Evolutionary conservation across 2,888 invertebrate species (phyloP).

Genomic region (Homarus gammarus): DNA sequence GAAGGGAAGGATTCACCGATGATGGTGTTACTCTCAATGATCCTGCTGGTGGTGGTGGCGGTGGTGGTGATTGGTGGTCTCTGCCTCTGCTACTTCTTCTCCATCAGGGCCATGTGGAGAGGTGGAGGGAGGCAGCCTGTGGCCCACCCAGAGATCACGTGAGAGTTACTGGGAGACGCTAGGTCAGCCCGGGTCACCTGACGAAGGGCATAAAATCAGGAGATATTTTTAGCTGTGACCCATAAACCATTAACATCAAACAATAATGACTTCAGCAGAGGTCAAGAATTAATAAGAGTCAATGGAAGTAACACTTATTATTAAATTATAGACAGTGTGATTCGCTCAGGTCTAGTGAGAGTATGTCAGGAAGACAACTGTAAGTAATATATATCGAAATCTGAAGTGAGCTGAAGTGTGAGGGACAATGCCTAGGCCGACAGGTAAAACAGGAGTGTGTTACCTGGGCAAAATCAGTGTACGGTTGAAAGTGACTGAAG

Average conservation of each 20-base stretch:
- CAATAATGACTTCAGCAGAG: not conserved
- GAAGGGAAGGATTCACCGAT: not conserved
- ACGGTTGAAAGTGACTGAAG: too few species aligned
- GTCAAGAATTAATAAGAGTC: not conserved
- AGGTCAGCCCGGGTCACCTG: not conserved
- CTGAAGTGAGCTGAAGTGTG: too few species aligned
- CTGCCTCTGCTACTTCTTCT: constrained; percentile 66
- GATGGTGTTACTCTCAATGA: constrained; percentile 36
- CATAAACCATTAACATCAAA: not conserved
- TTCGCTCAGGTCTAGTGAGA: too few species aligned
- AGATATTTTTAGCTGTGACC: too few species aligned
- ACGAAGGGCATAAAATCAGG: not conserved
- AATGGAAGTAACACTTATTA: too few species aligned
- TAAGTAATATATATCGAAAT: too few species aligned
- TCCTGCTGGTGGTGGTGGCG: constrained; percentile 49
- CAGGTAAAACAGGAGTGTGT: too few species aligned
- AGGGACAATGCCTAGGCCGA: too few species aligned
- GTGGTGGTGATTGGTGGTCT: constrained; percentile 59
- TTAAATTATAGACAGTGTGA: too few species aligned
- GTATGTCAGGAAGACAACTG: too few species aligned
- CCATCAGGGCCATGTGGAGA: constrained; percentile 68
- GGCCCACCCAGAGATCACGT: constrained; percentile 62
- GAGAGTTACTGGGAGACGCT: not conserved
- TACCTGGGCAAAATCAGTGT: too few species aligned
- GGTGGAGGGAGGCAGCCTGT: constrained; percentile 66